Base-by-base conservation (phyloP, 2,113 vertebrate species). In the Vicugna pacos region DNA sequence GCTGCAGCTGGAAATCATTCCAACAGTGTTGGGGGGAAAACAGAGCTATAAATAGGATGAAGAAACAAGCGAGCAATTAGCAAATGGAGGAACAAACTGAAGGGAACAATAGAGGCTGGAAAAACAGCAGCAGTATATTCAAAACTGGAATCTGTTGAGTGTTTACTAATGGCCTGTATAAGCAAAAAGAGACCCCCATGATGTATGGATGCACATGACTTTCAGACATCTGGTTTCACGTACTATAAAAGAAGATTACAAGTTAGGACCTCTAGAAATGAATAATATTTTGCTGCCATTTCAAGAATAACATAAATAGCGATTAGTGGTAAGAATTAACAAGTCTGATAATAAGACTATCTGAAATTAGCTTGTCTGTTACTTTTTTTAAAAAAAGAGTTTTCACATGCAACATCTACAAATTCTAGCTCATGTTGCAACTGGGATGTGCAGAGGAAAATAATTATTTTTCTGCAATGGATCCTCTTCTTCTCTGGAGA, bases 1-100 rank as follows among this genome's bases (percentile, higher is more conserved):
- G 22, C 75, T 90, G 84, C 30, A 48, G 75, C 56, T 96, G 92
- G 83, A 89, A 97, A 75, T 92, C 88, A 94, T 84, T 90, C 80
- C 65, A 38, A 58, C 42, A 32, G 73, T 70, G 38, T 32, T 5
- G 67, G 20, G 52, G 54, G 54, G 65, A 48, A 77, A 35, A 67
- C 8, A 46, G 70, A 89, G 77, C 54, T 95, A 56, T 62, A 92
- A 91, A 92, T 87, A 92, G 80, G 58, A 48, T 32, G 3, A 64
- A 95, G 88, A 97, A 73, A 70, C 73, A 62, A 89, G 65, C 13
- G 50, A 82, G 50, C 35, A 54, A 35, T 64, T 91, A 93, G n/a
- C 32, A 90, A 70, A 88, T 20, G 17, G 67, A 77, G 42, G 38
- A 62, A 54, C 30, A 81, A 14, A 65, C 35, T 5, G 26, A 73